Conservation (phyloP, 23 tunicate species). For the Styela clava region DNA sequence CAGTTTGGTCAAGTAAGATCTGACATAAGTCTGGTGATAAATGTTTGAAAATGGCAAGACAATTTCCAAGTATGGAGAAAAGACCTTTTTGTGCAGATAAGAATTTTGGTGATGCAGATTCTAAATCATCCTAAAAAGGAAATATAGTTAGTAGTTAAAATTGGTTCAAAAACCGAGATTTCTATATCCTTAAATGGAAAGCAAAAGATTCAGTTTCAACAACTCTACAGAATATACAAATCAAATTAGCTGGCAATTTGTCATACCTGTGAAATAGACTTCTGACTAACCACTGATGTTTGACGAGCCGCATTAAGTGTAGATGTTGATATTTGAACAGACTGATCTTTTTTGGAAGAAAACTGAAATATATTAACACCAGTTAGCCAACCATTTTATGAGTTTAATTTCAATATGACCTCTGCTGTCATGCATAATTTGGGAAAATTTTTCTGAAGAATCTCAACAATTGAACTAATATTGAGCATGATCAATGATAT, state of each 20-base stretch:
- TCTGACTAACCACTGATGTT: conserved; percentile 5
- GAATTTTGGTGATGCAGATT: conserved; percentile 35
- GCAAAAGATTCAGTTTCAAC: too few relatives aligned
- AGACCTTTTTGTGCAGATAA: conserved; percentile 38
- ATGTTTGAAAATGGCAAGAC: conserved; percentile 48
- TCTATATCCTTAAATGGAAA: too few relatives aligned
- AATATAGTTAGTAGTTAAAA: neutral
- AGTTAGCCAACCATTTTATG: too few relatives aligned
- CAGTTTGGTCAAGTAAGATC: conserved; percentile 47
- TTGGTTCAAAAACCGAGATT: too few relatives aligned
- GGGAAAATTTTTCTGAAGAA: too few relatives aligned
- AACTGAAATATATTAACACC: neutral
- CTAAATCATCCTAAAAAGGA: conserved; percentile 43
- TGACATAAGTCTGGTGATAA: conserved; percentile 74
- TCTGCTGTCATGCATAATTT: too few relatives aligned
- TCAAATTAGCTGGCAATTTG: neutral
- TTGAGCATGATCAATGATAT: too few relatives aligned
- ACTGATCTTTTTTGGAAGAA: neutral
- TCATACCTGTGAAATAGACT: conserved; percentile 29
- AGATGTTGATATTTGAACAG: neutral
- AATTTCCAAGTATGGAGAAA: conserved; percentile 60
- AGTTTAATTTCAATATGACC: too few relatives aligned
- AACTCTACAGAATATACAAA: conserved; percentile 9
- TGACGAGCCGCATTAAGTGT: neutral
- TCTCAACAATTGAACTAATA: too few relatives aligned